Base-by-base conservation (phyloP, 2,888 invertebrate genomes). In the Cheilosia vulpina region DNA sequence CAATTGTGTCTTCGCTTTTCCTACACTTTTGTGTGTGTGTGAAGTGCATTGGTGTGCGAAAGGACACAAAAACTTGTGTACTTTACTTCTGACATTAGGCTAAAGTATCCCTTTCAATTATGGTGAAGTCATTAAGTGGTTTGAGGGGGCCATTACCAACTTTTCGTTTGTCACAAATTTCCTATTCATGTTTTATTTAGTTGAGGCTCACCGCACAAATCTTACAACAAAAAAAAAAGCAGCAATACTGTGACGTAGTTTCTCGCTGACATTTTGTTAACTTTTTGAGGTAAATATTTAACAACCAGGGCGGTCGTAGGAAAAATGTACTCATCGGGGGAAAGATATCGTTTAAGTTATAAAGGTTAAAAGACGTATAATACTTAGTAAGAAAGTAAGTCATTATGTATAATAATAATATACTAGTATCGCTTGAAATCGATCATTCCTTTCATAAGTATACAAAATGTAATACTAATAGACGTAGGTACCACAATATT, bases 21-120 rank as follows among this genome's bases (percentile, higher is more conserved):
- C 0, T n/a, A 2, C 15, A 19, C 11, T n/a, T n/a, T n/a, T n/a
- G n/a, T n/a, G 15, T 17, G 9, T 17, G 19, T 9, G 31, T 27
- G 27, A 27, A 27, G 31, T 1, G 9, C 7, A 6, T 31, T 31
- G 13, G 21, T 0, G 21, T n/a, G n/a, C 34, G 4, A 9, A 27
- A 15, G 4, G 15, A 5, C 6, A 50, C 11, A 3, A 21, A 68
- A 76, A 68, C 43, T 60, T 68, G 34, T 45, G 45, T 69, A 60
- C 27, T 69, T 69, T 62, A 45, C 50, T 27, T 60, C 27, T 15
- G 7, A 43, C 68, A 77, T 68, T 62, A 60, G 66, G 17, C 19
- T 21, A 31, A 62, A 77, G 60, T 68, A 68, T 77, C 43, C 45
- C 60, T 77, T 76, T 77, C 53, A 77, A 68, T 68, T 77, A 62